These are phyloP conservation scores for Drepana falcataria DNA, from an alignment of 2,888 invertebrate genomes.

Conservation along the genomic window DNA sequence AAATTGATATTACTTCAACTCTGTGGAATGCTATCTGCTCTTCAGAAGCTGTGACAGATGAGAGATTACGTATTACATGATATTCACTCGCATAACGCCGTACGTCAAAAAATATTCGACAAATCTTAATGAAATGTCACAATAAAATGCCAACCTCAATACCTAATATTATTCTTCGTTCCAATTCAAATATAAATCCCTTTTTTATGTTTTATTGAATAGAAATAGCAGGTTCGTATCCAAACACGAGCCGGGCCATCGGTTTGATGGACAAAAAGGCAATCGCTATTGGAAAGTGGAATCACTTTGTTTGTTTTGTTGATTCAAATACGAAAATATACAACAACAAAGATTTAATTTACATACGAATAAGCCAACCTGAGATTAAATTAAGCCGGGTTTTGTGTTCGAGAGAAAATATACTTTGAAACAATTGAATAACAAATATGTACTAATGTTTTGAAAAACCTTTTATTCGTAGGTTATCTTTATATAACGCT, in stretches of 20 bases:
- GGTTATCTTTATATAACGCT: too few species aligned
- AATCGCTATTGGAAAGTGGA: not conserved
- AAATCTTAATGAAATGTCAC: too few species aligned
- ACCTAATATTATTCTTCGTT: too few species aligned
- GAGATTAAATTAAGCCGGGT: conserved; percentile 1
- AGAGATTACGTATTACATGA: too few species aligned
- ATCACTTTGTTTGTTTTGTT: not conserved
- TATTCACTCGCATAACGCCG: too few species aligned
- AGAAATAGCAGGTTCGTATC: not conserved
- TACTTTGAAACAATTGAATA: not conserved
- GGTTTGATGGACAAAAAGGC: not conserved
- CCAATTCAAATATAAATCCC: not conserved
- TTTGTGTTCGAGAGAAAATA: not conserved
- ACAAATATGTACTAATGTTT: too few species aligned
- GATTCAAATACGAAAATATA: not conserved
- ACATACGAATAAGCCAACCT: not conserved
- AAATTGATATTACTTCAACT: too few species aligned
- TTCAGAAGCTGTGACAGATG: too few species aligned
- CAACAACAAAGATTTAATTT: not conserved
- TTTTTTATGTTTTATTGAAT: not conserved
- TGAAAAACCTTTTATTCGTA: too few species aligned
- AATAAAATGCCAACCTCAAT: too few species aligned
- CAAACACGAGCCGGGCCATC: not conserved
- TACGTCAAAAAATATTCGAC: too few species aligned
- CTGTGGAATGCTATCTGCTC: too few species aligned